Conservation (phyloP, 2,888 invertebrate species). For the Mamestra brassicae region DNA sequence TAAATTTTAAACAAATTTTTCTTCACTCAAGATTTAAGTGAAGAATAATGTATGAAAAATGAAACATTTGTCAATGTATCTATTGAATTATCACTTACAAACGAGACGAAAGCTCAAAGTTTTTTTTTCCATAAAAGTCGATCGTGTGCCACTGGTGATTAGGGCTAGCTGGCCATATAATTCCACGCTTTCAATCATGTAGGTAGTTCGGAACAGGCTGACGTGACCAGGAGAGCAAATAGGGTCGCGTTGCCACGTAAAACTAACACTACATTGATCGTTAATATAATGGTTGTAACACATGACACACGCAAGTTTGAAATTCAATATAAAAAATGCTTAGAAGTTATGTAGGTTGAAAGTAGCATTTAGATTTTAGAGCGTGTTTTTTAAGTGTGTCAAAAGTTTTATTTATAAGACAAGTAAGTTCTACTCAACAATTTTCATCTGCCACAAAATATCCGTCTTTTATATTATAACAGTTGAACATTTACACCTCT, state of each 20-base stretch:
- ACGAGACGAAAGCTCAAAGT: background rate
- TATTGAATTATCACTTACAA: background rate
- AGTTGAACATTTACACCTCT: too few relatives aligned
- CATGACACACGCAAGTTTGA: constrained; percentile 32
- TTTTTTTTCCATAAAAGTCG: background rate
- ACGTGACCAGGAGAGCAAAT: constrained; percentile 34
- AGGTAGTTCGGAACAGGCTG: background rate
- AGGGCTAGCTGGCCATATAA: constrained; percentile 3
- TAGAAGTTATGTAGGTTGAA: background rate
- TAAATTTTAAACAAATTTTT: too few relatives aligned
- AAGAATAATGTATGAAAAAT: too few relatives aligned
- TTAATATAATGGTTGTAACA: constrained; percentile 31
- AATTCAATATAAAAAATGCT: constrained; percentile 3
- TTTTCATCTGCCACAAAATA: too few relatives aligned
- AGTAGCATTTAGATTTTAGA: background rate
- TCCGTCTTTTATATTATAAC: too few relatives aligned
- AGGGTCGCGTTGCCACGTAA: constrained; percentile 8
- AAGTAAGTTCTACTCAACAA: too few relatives aligned
- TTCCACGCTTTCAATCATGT: constrained; percentile 22
- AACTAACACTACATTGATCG: constrained; percentile 35
- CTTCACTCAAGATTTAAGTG: too few relatives aligned
- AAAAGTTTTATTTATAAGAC: background rate
- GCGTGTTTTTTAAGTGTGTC: background rate
- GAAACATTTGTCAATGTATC: too few relatives aligned
- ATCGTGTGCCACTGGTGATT: constrained; percentile 18